Percentiles rank a stretch among this genome's conserved stretches.
These are phyloP conservation scores for Dipodomys stephensi DNA, from an alignment of 2,113 vertebrate genomes.

Conservation along the genomic window DNA sequence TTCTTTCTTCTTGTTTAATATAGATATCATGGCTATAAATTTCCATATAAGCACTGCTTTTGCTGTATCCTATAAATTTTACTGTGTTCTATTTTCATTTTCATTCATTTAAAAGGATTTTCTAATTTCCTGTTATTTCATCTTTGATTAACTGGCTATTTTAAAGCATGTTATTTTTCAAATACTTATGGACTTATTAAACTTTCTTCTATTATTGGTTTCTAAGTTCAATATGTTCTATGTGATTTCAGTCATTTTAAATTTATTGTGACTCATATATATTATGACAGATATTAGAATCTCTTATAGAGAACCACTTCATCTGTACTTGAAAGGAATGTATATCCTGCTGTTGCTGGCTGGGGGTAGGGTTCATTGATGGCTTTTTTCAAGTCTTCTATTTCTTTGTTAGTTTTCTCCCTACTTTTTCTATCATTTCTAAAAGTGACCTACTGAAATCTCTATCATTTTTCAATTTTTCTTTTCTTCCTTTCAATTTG, in stretches of 20 bases:
- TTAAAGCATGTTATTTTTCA: slow-evolving; percentile 13
- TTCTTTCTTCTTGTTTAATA: slow-evolving; percentile 6
- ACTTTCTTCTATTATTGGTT: neutral
- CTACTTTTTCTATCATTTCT: neutral
- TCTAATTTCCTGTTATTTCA: slow-evolving; percentile 10
- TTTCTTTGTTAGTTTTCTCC: slow-evolving; percentile 26
- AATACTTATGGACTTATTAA: neutral
- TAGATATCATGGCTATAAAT: neutral
- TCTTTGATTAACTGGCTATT: slow-evolving; percentile 24
- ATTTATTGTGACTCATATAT: neutral
- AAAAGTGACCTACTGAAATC: neutral
- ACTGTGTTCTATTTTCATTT: neutral
- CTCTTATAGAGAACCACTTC: neutral
- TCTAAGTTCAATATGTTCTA: neutral
- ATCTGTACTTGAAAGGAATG: neutral
- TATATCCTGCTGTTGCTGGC: neutral
- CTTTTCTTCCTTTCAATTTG: neutral
- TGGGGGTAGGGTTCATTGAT: neutral
- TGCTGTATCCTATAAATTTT: neutral
- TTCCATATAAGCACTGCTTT: neutral
- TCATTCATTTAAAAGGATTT: slow-evolving; percentile 22
- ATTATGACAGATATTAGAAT: neutral
- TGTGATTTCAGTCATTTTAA: slow-evolving; percentile 26
- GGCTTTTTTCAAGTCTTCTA: neutral
- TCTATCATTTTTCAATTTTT: neutral